These are phyloP conservation scores for Phyllotis vaccarum DNA, from an alignment of 2,797 vertebrate species.

Conservation along the genomic window DNA sequence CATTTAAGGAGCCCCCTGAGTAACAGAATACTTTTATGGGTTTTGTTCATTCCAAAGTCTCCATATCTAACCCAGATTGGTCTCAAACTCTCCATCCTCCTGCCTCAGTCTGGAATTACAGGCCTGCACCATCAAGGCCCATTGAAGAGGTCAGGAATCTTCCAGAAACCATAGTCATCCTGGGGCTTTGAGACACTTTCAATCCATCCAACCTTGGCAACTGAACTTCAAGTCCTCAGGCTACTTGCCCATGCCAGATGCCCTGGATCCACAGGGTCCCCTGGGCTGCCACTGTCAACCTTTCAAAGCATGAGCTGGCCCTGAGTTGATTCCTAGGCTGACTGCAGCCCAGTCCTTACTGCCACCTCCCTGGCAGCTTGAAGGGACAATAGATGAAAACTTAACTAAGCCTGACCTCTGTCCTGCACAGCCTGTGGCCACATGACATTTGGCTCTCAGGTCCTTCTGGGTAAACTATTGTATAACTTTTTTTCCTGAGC, in stretches of 20 bases:
- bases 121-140: not conserved
- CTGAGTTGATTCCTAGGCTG: not conserved
- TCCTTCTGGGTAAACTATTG: not conserved
- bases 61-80: not conserved
- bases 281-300: not conserved
- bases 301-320: not conserved
- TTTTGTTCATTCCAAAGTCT: not conserved
- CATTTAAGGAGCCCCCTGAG: not conserved
- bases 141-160: not conserved
- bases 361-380: not conserved
- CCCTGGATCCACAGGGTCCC: not conserved
- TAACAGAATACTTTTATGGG: not conserved
- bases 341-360: not conserved
- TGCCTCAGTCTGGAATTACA: not conserved
- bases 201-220: not conserved
- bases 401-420: not conserved
- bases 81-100: not conserved
- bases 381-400: not conserved
- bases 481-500: constrained; percentile 20
- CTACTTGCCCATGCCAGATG: not conserved
- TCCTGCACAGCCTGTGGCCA: not conserved
- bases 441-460: not conserved
- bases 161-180: not conserved
- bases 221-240: not conserved
- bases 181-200: not conserved